These are phyloP conservation scores for Elachura formosa DNA, from an alignment of 2,113 vertebrate species.

Conservation along the genomic window DNA sequence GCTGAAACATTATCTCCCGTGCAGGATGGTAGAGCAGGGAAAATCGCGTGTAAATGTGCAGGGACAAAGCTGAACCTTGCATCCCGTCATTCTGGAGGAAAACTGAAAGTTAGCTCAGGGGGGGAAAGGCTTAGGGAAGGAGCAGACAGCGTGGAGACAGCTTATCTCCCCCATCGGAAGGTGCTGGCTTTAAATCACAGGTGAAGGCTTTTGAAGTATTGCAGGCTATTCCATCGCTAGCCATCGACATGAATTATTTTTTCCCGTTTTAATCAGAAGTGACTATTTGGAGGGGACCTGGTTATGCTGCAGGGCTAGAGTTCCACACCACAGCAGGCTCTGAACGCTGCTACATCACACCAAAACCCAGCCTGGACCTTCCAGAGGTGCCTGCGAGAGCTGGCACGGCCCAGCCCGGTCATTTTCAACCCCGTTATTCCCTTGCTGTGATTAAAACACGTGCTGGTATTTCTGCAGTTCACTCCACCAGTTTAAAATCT, in stretches of 20 bases:
- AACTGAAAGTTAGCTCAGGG: background rate
- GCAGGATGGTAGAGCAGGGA: background rate
- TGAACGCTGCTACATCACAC: background rate
- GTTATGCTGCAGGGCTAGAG: background rate
- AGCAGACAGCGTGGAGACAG: conserved; percentile 67
- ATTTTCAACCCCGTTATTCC: background rate
- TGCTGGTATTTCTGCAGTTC: accelerated
- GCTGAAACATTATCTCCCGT: background rate
- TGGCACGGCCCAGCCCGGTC: too few relatives aligned
- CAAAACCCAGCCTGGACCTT: background rate
- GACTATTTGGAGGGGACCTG: background rate
- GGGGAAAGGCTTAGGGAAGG: background rate
- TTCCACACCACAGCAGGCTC: background rate
- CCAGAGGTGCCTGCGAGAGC: background rate
- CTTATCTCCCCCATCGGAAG: conserved; percentile 64
- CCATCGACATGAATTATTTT: background rate
- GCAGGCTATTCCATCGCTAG: conserved; percentile 21
- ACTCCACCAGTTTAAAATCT: background rate
- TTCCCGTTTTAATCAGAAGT: background rate
- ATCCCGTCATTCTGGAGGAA: background rate
- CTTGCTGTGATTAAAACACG: background rate
- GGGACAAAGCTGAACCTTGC: background rate
- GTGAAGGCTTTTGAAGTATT: conserved; percentile 44
- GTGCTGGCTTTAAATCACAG: conserved; percentile 64
- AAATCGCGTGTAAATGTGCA: background rate